These are phyloP conservation scores for Zaprionus gabonicus DNA, from an alignment of 1,140 invertebrate species.

Conservation along the genomic window DNA sequence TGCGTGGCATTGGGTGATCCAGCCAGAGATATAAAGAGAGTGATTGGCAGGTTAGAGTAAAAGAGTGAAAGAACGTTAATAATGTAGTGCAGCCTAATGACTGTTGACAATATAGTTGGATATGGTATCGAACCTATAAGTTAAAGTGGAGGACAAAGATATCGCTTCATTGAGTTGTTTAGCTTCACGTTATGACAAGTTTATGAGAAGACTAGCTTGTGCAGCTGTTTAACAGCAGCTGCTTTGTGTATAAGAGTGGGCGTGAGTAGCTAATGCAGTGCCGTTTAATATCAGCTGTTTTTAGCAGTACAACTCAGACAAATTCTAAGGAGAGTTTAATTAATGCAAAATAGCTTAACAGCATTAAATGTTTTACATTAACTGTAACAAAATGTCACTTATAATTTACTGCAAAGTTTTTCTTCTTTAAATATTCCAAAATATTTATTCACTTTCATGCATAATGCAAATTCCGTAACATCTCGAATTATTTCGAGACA, in stretches of 20 bases:
- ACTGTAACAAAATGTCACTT: background rate
- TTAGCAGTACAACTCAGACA: background rate
- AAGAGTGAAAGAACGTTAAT: no score
- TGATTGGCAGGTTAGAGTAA: no score
- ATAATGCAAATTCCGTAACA: background rate
- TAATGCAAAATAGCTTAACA: background rate
- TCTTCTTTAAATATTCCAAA: background rate
- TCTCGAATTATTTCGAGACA: background rate
- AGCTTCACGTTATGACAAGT: no score
- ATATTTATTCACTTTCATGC: background rate
- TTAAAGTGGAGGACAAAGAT: no score
- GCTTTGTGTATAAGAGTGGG: background rate
- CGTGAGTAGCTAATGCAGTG: background rate
- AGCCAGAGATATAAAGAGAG: no score
- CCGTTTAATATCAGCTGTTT: no score
- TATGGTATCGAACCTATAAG: no score
- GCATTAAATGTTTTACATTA: background rate
- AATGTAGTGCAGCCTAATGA: no score
- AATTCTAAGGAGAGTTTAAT: background rate
- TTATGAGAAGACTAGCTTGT: background rate
- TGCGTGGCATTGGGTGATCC: no score
- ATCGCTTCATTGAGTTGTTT: no score
- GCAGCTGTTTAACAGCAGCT: background rate
- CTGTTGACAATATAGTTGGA: no score
- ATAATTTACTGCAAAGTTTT: rapidly evolving